A percentile compares a stretch with the other conserved stretches of the same genome.
These are phyloP conservation scores for Nibea albiflora DNA, from an alignment of 2,113 vertebrate species.

Conservation along the genomic window DNA sequence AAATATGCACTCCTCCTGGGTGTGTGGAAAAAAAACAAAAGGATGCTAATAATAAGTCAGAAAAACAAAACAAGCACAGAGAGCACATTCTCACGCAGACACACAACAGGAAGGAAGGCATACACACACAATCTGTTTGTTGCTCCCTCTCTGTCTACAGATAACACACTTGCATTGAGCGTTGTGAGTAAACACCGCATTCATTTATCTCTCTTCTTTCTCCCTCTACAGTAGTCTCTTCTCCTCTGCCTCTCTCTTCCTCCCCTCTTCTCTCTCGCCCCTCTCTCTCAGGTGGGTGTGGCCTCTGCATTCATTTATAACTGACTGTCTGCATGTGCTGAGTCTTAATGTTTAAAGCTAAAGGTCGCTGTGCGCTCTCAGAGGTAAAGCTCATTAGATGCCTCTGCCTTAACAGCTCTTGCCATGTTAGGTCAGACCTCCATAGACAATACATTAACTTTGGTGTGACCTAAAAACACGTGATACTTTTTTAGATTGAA, in stretches of 20 bases:
- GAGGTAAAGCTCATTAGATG: slow-evolving; percentile 20
- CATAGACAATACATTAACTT: not conserved
- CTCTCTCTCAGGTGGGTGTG: slow-evolving; percentile 14
- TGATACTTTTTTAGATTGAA: not conserved
- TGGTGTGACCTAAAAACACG: slow-evolving; percentile 11
- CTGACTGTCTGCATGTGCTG: slow-evolving; percentile 39
- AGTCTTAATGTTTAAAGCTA: slow-evolving; percentile 38
- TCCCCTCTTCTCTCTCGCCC: not conserved
- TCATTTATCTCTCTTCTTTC: slow-evolving; percentile 31
- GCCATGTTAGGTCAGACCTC: slow-evolving; percentile 13
- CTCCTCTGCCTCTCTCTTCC: not conserved
- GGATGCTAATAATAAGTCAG: slow-evolving; percentile 41
- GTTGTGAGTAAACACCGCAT: slow-evolving; percentile 38
- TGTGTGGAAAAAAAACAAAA: slow-evolving; percentile 6
- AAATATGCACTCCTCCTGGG: slow-evolving; percentile 27
- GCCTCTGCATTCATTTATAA: slow-evolving; percentile 53
- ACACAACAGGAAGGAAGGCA: slow-evolving; percentile 13
- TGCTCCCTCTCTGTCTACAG: slow-evolving; percentile 12
- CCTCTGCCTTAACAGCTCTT: slow-evolving; percentile 17
- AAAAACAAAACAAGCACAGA: slow-evolving; percentile 14
- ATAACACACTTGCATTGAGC: slow-evolving; percentile 17
- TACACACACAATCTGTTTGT: slow-evolving; percentile 11
- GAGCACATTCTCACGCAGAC: slow-evolving; percentile 8
- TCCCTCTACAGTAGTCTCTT: not conserved
- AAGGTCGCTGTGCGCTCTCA: slow-evolving; percentile 26